Conservation (phyloP, 1,140 invertebrate genomes). For the Nebria ingens region DNA sequence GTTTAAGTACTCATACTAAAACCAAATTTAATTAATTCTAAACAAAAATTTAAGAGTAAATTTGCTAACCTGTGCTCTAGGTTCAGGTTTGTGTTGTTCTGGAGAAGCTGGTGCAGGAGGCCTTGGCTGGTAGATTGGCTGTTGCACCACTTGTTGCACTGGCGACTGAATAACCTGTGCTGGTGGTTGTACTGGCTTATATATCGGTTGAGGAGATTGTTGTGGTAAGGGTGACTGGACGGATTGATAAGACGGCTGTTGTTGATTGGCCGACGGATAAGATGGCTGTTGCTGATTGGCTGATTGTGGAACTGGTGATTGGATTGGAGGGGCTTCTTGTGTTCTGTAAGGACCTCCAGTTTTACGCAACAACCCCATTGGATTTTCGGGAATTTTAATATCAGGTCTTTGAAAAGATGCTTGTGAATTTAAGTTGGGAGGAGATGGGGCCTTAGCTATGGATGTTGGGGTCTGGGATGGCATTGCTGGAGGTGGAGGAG, state of each 20-base stretch:
- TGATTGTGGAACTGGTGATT: conserved; percentile 33
- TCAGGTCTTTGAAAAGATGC: conserved; percentile 40
- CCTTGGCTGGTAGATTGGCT: neutral
- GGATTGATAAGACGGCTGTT: conserved; percentile 40
- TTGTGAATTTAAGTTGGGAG: conserved; percentile 2
- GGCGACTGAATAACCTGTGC: conserved; percentile 12
- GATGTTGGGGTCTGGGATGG: conserved; percentile 34
- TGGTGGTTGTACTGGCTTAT: conserved; percentile 34
- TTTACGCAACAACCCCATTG: conserved; percentile 43
- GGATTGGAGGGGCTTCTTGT: conserved; percentile 19
- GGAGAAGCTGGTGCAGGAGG: neutral
- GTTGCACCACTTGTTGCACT: neutral
- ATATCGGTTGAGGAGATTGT: conserved; percentile 37
- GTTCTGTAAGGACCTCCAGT: conserved; percentile 34
- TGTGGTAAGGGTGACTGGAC: conserved; percentile 39
- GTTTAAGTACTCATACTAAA: too few relatives aligned
- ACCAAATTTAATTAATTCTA: too few relatives aligned
- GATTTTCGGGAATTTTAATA: conserved; percentile 57
- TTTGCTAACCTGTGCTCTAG: neutral
- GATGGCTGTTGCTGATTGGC: neutral
- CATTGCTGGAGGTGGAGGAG: conserved; percentile 32
- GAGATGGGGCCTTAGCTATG: conserved; percentile 22
- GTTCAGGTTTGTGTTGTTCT: neutral
- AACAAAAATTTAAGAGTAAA: too few relatives aligned
- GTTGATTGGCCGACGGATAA: too few relatives aligned